Evolutionary conservation across 2,888 invertebrate genomes (phyloP).

Genomic region (Dinocampus coccinellae): DNA sequence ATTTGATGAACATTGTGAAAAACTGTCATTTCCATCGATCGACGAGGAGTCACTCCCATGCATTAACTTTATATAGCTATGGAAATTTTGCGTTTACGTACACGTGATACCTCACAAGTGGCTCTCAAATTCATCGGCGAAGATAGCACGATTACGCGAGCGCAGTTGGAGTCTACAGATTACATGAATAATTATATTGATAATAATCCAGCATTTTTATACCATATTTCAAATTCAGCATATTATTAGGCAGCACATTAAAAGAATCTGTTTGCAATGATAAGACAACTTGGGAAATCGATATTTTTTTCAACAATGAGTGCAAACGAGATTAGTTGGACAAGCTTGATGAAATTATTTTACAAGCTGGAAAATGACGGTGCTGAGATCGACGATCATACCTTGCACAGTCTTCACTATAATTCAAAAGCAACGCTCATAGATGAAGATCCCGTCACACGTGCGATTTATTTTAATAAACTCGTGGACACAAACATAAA

Average conservation of each 20-base stretch:
- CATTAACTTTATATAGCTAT: slow-evolving; percentile 62
- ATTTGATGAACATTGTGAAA: slow-evolving; percentile 59
- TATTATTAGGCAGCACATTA: neutral
- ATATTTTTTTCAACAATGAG: neutral
- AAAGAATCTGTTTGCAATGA: too few species aligned
- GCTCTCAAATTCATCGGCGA: slow-evolving; percentile 48
- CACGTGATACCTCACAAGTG: slow-evolving; percentile 19
- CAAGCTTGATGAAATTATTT: neutral
- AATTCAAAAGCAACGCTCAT: neutral
- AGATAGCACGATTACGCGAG: slow-evolving; percentile 52
- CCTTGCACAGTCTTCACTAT: slow-evolving; percentile 46
- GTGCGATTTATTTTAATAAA: slow-evolving; percentile 61
- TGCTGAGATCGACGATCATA: slow-evolving; percentile 28
- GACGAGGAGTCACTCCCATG: slow-evolving; percentile 55
- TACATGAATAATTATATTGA: slow-evolving; percentile 53
- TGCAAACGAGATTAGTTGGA: neutral
- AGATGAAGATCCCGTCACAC: slow-evolving; percentile 53
- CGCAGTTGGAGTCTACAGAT: slow-evolving; percentile 53
- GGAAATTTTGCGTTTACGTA: slow-evolving; percentile 60
- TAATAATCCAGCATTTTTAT: slow-evolving; percentile 33
- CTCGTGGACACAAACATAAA: slow-evolving; percentile 54
- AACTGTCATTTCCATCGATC: slow-evolving; percentile 60
- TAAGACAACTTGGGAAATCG: too few species aligned
- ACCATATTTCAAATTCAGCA: neutral
- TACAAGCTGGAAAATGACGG: neutral